Base-by-base conservation (phyloP, 2,888 invertebrate species). In the Harpagoxenus sublaevis region DNA sequence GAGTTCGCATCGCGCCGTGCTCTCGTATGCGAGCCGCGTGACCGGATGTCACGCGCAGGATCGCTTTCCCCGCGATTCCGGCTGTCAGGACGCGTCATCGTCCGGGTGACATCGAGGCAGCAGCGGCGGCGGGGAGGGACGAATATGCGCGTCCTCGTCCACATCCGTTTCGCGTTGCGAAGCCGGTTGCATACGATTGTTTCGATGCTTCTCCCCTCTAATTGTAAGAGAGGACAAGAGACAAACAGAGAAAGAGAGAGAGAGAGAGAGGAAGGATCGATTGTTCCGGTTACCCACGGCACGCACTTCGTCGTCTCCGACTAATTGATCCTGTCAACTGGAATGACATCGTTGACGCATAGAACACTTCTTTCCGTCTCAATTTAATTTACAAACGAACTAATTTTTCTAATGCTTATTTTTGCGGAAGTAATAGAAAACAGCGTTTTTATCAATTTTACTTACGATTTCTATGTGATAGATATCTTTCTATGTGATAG, bases 21-120 rank as follows among this genome's bases (percentile, higher is more conserved):
- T 78, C 84, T 86, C 87, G 86, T 74, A 86, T 87, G 81, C 86
- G 79, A 60, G 62, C 75, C 79, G 86, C 89, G 86, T 85, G 90
- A 88, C 86, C 90, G 90, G 90, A 89, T 81, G 90, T 90, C 90
- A 89, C 90, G 87, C 83, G 71, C 90, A 90, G 90, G 81, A 88
- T 90, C 89, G 89, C 86, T 89, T 87, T 89, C 84, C 71, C 89
- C 84, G 81, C 88, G 88, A 87, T 90, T 86, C 86, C 60, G 63
- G 65, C 81, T 89, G 90, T 89, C 90, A 90, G 51, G 68, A 60
- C 60, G 84, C 85, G 86, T 90, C 89, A 90, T 89, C 89, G 85
- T 87, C 87, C 88, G 83, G 78, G 84, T 87, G 88, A 90, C 89
- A 87, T 86, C 89, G 84, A 88, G 5, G 35, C 35, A 35, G 6